Conservation (phyloP, 2,797 vertebrate species). For the Rhinichthys osculus region DNA sequence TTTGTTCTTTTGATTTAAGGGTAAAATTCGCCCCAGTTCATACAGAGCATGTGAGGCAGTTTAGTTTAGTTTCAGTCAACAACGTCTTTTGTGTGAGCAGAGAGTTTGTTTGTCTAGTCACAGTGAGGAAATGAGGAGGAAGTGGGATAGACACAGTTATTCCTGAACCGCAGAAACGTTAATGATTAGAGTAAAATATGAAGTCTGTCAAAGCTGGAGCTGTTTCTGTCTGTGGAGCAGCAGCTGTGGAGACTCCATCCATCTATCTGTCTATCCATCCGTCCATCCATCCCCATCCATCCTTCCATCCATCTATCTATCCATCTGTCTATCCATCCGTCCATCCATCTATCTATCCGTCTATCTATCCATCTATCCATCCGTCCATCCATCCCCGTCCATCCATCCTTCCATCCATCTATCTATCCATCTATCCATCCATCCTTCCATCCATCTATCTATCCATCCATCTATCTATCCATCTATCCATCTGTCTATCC, state of each 20-base stretch:
- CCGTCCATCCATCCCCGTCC: too few relatives aligned
- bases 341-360: rapidly evolving
- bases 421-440: too few relatives aligned
- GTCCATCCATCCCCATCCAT: too few relatives aligned
- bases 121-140: neutral
- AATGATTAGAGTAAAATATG: neutral
- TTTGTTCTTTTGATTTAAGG: too few relatives aligned
- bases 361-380: too few relatives aligned
- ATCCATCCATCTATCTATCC: rapidly evolving
- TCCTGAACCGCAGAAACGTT: neutral
- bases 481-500: too few relatives aligned
- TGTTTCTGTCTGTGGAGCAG: too few relatives aligned
- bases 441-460: rapidly evolving
- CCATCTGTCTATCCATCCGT: rapidly evolving
- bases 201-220: too few relatives aligned
- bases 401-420: rapidly evolving
- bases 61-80: neutral
- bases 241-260: too few relatives aligned
- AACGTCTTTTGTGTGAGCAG: neutral
- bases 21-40: neutral
- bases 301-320: rapidly evolving
- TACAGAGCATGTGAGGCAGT: neutral
- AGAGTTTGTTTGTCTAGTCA: neutral
- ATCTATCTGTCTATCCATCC: too few relatives aligned
- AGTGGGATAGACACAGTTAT: neutral